Percentiles rank a stretch among this genome's conserved stretches.
Conservation (phyloP, 2,888 invertebrate species). For the Aphelenchoides bicaudatus region DNA sequence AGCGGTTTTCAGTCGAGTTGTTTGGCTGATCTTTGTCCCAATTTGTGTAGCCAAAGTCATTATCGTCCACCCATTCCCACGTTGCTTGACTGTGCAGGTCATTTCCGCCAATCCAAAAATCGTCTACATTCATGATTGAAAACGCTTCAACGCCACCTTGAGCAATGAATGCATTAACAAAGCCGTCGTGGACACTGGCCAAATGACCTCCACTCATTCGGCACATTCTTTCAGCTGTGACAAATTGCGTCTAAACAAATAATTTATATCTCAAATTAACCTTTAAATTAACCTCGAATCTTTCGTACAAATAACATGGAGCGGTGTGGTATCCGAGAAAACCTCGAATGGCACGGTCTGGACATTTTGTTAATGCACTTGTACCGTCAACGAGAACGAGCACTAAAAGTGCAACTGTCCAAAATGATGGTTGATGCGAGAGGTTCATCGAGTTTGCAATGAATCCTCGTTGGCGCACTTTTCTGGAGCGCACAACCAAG, state of each 20-base stretch:
- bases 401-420: neutral
- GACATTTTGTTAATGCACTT: conserved; percentile 5
- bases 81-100: conserved; percentile 6
- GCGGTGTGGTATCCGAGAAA: conserved; percentile 3
- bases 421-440: neutral
- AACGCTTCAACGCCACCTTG: conserved; percentile 11
- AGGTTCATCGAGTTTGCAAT: conserved; percentile 10
- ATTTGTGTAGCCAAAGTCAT: neutral
- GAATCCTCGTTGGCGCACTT: neutral
- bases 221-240: conserved; percentile 12
- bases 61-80: conserved; percentile 11
- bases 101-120: conserved; percentile 12
- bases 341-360: conserved; percentile 9
- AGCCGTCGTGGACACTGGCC: neutral
- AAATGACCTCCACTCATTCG: neutral
- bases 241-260: conserved; percentile 10
- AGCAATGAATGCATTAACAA: conserved; percentile 10
- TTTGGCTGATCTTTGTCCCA: conserved; percentile 12
- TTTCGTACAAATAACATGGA: conserved; percentile 7
- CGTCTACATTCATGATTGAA: conserved; percentile 10
- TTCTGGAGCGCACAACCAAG: conserved; percentile 2
- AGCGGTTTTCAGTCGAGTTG: conserved; percentile 7
- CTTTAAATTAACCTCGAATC: no score
- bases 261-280: no score
- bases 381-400: neutral